Conservation (phyloP, 2,797 vertebrate species). For the Urosaurus nigricauda region DNA sequence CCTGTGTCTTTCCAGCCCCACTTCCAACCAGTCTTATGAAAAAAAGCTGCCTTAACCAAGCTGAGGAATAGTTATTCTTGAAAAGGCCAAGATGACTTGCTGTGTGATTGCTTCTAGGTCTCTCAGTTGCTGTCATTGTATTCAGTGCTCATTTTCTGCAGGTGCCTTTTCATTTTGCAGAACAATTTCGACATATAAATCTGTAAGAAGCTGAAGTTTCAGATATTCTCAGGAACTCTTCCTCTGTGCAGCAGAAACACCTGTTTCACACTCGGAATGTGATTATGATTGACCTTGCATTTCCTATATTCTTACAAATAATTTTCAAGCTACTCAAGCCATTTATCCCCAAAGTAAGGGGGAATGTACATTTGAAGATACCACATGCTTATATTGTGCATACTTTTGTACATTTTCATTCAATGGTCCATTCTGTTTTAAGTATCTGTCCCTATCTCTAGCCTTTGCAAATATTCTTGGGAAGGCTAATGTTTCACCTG, state of each 20-base stretch:
- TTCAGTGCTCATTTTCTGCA: conserved; percentile 56
- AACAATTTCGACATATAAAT: conserved; percentile 61
- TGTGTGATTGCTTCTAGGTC: conserved; percentile 57
- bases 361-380: conserved; percentile 43
- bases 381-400: conserved; percentile 39
- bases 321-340: conserved; percentile 58
- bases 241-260: conserved; percentile 64
- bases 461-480: conserved; percentile 20
- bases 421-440: conserved; percentile 36
- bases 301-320: conserved; percentile 60
- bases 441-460: conserved; percentile 46
- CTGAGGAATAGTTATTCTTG: conserved; percentile 39
- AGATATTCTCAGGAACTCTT: conserved; percentile 63
- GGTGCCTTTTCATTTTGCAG: conserved; percentile 67
- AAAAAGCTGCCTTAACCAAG: conserved; percentile 16
- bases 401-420: conserved; percentile 43
- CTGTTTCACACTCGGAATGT: conserved; percentile 60
- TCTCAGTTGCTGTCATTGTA: conserved; percentile 26
- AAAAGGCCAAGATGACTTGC: conserved; percentile 47
- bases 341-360: conserved; percentile 50
- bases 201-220: conserved; percentile 65
- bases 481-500: conserved; percentile 37
- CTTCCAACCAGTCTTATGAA: conserved; percentile 2
- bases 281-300: conserved; percentile 62
- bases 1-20: background rate